These are phyloP conservation scores for Platichthys flesus DNA, from an alignment of 2,113 vertebrate genomes.

Conservation along the genomic window DNA sequence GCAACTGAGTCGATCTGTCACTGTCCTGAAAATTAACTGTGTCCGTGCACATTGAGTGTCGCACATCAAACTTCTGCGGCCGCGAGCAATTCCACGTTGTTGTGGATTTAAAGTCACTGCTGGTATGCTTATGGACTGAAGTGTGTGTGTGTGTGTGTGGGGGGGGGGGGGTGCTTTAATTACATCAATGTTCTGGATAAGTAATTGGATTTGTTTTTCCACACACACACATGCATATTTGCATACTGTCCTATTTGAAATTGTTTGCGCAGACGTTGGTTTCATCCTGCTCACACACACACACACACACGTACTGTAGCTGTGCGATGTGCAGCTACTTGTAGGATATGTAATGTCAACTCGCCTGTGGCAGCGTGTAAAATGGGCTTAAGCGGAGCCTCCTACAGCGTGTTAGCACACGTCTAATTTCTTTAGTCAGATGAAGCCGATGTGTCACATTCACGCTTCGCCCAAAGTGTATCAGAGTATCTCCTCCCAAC, in stretches of 20 bases:
- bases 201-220: conserved; percentile 33
- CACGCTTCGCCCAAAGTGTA: conserved; percentile 19
- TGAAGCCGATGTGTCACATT: conserved; percentile 58
- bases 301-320: conserved; percentile 3
- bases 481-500: conserved; percentile 1
- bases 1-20: background rate
- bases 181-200: conserved; percentile 34
- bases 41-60: conserved; percentile 19
- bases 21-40: conserved; percentile 28
- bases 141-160: conserved; percentile 14
- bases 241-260: conserved; percentile 17
- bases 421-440: conserved; percentile 55
- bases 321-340: conserved; percentile 74
- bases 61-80: conserved; percentile 22
- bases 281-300: background rate
- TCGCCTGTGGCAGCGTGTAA: conserved; percentile 70
- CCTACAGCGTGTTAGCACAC: conserved; percentile 60
- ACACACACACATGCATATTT: conserved; percentile 24
- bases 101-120: conserved; percentile 47
- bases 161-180: conserved; percentile 46
- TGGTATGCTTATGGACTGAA: conserved; percentile 52
- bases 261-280: background rate
- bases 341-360: conserved; percentile 64
- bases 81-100: conserved; percentile 22
- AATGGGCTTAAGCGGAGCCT: conserved; percentile 63